Conservation (phyloP, 2,113 vertebrate species). For the Cheirogaleus medius region DNA sequence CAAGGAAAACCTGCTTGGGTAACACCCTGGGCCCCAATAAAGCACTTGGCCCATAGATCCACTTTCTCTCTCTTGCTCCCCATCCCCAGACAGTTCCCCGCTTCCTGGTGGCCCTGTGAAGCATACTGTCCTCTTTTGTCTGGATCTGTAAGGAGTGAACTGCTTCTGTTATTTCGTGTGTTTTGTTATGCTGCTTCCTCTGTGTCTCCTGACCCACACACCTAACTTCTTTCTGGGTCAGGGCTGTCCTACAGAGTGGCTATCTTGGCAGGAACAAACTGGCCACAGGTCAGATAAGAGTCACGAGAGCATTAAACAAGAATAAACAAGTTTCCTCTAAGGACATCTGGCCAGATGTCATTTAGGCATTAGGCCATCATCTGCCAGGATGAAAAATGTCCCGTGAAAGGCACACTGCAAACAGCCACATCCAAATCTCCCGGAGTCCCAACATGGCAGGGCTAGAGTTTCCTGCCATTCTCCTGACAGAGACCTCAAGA, state of each 20-base stretch:
- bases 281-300: background rate
- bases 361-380: background rate
- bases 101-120: background rate
- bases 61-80: background rate
- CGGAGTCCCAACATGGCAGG: background rate
- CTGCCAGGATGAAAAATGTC: background rate
- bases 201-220: background rate
- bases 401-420: background rate
- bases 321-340: background rate
- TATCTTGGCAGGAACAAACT: background rate
- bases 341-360: background rate
- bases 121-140: background rate
- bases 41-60: background rate
- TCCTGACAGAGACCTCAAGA: background rate
- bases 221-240: background rate
- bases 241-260: background rate
- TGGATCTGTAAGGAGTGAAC: background rate
- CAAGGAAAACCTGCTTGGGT: background rate
- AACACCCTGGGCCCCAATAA: background rate
- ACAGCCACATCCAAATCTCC: background rate
- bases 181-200: background rate
- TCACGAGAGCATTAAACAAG: background rate
- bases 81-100: background rate
- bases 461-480: background rate
- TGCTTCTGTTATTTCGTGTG: background rate